A percentile compares a stretch with the other conserved stretches of the same genome.
Evolutionary conservation across 2,888 invertebrate genomes (phyloP).

Genomic region (Imbricaverruca yamaguchii): DNA sequence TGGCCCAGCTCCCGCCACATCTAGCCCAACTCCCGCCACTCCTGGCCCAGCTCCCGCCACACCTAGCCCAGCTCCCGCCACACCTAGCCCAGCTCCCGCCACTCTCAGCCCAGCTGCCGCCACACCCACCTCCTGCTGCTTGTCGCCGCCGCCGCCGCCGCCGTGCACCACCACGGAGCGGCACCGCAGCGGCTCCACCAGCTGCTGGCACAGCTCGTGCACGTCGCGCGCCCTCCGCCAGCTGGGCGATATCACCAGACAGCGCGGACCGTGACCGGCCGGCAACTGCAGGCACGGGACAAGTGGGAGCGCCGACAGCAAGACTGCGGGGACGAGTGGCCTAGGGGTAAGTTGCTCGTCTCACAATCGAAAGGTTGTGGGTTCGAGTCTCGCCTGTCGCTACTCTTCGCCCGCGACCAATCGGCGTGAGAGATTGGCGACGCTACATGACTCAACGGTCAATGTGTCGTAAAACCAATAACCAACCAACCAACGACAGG

Average conservation of each 20-base stretch:
- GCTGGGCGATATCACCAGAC: conserved; percentile 58
- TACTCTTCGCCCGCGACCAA: too few species aligned
- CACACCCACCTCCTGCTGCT: neutral
- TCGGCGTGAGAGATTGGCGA: too few species aligned
- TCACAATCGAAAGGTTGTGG: too few species aligned
- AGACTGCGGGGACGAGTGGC: too few species aligned
- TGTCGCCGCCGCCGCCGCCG: conserved; percentile 37
- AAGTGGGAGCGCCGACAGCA: too few species aligned
- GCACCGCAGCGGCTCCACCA: conserved; percentile 27
- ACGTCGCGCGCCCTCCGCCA: conserved; percentile 45
- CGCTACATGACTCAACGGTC: too few species aligned
- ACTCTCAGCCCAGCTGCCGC: neutral
- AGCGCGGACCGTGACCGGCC: conserved; percentile 51
- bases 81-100: neutral
- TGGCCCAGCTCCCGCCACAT: too few species aligned
- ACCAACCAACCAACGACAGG: too few species aligned
- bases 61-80: too few species aligned
- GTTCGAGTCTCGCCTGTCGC: too few species aligned
- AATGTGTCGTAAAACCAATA: too few species aligned
- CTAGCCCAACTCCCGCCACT: neutral
- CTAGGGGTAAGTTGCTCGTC: too few species aligned
- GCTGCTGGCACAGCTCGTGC: conserved; percentile 33
- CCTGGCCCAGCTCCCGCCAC: neutral
- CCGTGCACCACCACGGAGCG: conserved; percentile 37
- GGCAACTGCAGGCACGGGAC: conserved; percentile 33